Conservation (phyloP, 2,797 vertebrate species). For the Graptemys geographica region DNA sequence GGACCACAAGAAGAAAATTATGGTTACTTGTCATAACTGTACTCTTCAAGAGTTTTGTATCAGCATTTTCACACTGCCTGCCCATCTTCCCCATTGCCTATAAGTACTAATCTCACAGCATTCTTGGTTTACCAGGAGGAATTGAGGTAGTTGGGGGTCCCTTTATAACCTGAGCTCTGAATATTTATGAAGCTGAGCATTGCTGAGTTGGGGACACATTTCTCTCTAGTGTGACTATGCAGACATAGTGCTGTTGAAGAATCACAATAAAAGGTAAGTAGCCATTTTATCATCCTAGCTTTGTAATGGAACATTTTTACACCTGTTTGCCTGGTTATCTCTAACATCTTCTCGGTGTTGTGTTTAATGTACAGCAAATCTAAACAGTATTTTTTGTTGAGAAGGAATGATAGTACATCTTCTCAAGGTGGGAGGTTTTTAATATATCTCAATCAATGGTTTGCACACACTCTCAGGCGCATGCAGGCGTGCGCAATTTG, state of each 20-base stretch:
- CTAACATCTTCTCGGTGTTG: neutral
- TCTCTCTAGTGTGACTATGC: neutral
- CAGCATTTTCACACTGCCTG: neutral
- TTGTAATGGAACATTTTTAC: neutral
- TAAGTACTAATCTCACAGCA: neutral
- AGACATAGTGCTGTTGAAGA: neutral
- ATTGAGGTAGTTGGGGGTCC: neutral
- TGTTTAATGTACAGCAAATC: neutral
- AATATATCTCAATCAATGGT: neutral
- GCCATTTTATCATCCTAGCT: neutral
- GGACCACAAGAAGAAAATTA: neutral
- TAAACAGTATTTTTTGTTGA: neutral
- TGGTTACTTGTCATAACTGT: neutral
- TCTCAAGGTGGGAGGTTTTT: neutral
- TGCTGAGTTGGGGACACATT: neutral
- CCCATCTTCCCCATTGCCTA: neutral
- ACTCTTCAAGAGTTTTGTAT: neutral
- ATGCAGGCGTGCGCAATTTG: rapidly evolving
- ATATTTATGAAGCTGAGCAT: neutral
- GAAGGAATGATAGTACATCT: neutral
- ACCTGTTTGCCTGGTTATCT: rapidly evolving
- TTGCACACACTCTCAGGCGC: rapidly evolving
- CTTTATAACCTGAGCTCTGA: neutral
- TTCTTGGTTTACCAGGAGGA: neutral
- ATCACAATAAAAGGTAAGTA: neutral